phyloP scores from a whole-genome alignment of 1,140 invertebrate species.

The Dryas iulia region DNA sequence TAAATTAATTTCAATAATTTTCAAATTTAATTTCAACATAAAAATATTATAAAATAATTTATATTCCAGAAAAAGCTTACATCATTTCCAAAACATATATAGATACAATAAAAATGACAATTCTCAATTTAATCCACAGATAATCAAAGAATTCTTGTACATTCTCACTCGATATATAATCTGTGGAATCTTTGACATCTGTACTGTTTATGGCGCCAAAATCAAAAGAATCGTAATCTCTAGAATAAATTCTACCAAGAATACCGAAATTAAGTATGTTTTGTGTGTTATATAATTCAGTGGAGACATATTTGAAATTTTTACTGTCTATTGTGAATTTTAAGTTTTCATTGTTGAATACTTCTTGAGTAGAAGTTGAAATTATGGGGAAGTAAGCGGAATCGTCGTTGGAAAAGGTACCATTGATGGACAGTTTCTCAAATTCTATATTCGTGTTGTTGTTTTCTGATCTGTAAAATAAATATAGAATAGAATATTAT shows the following conservation, averaged over 20 bases:
- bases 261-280: slow-evolving; percentile 55
- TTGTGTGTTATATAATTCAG: slow-evolving; percentile 35
- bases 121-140: slow-evolving; percentile 62
- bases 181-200: slow-evolving; percentile 31
- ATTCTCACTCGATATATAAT: slow-evolving; percentile 57
- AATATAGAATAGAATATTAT: slow-evolving; percentile 16
- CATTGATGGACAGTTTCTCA: slow-evolving; percentile 49
- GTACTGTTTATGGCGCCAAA: slow-evolving; percentile 22
- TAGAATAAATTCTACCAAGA: slow-evolving; percentile 51
- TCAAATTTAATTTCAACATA: background rate
- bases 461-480: slow-evolving; percentile 47
- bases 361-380: slow-evolving; percentile 33
- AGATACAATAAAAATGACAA: slow-evolving; percentile 63
- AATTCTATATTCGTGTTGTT: slow-evolving; percentile 48
- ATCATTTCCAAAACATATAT: slow-evolving; percentile 77
- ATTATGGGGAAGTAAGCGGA: slow-evolving; percentile 54
- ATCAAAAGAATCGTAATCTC: slow-evolving; percentile 36
- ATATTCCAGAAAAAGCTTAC: background rate
- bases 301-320: slow-evolving; percentile 32
- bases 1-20: background rate
- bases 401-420: slow-evolving; percentile 48
- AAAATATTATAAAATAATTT: slow-evolving; percentile 3
- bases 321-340: slow-evolving; percentile 34
- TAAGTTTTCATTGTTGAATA: slow-evolving; percentile 34
- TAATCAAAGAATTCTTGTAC: slow-evolving; percentile 64